Evolutionary conservation across 1,140 invertebrate species (phyloP).

Genomic region (Pectinophora gossypiella): DNA sequence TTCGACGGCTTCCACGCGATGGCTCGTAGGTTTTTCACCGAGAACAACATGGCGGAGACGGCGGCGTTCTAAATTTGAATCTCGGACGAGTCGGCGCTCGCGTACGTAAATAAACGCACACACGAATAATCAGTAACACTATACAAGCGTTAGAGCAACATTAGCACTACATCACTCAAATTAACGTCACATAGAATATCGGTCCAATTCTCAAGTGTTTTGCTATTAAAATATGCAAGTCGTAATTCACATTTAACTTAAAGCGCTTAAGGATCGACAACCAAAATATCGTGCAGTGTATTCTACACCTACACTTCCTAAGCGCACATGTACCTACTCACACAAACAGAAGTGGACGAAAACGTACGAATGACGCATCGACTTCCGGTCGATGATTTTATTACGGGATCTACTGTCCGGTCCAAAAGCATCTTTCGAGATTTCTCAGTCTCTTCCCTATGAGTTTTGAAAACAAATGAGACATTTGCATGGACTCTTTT

Average conservation of each 20-base stretch:
- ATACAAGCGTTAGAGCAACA: conserved; percentile 53
- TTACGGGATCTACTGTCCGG: background rate
- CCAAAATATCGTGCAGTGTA: conserved; percentile 28
- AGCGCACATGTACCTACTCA: conserved; percentile 35
- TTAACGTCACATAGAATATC: too few relatives aligned
- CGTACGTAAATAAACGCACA: conserved; percentile 74
- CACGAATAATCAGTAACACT: conserved; percentile 70
- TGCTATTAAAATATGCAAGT: too few relatives aligned
- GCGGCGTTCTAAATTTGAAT: conserved; percentile 71
- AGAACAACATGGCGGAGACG: conserved; percentile 73
- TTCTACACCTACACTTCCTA: conserved; percentile 29
- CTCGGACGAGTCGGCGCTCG: conserved; percentile 73
- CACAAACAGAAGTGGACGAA: conserved; percentile 64
- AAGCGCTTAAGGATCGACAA: too few relatives aligned
- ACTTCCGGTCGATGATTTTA: conserved; percentile 73
- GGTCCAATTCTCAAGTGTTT: too few relatives aligned
- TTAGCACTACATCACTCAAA: conserved; percentile 36
- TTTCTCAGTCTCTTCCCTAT: too few relatives aligned
- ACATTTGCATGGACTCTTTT: too few relatives aligned
- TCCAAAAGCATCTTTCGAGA: background rate
- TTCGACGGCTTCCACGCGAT: conserved; percentile 49
- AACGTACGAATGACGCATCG: conserved; percentile 67
- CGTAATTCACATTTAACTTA: too few relatives aligned
- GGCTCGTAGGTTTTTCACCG: conserved; percentile 71
- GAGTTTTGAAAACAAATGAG: too few relatives aligned